Evolutionary conservation across 1,140 invertebrate species (phyloP).

Genomic region (Diprion similis): DNA sequence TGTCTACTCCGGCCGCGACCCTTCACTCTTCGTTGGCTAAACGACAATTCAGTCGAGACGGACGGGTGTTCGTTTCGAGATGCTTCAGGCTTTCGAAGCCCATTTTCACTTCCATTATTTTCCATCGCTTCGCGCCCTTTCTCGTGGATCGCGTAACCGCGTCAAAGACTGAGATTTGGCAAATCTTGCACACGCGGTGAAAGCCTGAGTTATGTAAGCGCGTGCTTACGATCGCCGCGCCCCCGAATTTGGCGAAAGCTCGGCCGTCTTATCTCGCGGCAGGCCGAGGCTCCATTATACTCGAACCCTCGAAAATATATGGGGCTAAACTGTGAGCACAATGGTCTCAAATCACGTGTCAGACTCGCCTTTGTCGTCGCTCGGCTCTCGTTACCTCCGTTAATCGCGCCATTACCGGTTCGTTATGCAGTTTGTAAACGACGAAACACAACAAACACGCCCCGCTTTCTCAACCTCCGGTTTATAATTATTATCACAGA

Average conservation of each 20-base stretch:
- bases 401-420: constrained; percentile 1
- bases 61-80: background rate
- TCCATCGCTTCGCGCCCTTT: no score
- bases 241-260: background rate
- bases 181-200: no score
- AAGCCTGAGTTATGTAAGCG: no score
- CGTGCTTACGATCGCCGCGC: background rate
- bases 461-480: background rate
- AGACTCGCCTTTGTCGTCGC: constrained; percentile 1
- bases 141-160: no score
- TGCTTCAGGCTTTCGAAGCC: no score
- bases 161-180: no score
- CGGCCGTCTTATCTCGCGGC: background rate
- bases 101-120: no score
- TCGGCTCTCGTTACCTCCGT: background rate
- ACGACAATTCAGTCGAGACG: background rate
- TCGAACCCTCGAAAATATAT: background rate
- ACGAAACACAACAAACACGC: background rate
- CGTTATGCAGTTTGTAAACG: background rate
- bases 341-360: background rate
- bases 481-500: background rate
- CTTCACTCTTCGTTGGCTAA: background rate
- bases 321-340: background rate
- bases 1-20: background rate
- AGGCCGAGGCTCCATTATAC: background rate